Base-by-base conservation (phyloP, 2,113 vertebrate genomes). In the Noctilio leporinus region DNA sequence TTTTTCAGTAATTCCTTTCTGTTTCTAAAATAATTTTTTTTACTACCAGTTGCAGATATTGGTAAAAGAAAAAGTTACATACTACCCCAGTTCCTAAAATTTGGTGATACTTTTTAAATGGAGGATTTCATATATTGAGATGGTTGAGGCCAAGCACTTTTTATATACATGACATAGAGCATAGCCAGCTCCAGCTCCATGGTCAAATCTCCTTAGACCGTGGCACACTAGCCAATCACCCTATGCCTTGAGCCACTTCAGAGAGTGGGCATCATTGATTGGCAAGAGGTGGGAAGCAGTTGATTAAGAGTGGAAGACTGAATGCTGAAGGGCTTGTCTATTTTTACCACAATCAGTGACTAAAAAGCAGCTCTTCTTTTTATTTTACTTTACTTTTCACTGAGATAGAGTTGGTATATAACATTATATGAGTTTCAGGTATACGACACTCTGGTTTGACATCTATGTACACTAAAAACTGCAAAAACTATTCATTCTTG, bases 161-260 rank as follows among this genome's bases (percentile, higher is more conserved):
- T 10, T 3, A 40, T 80, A 45, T 10, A 91, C 30, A 70, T 78
- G 28, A 82, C 3, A 33, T 30, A 65, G 64, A n/a, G 49, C 16
- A 20, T 26, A 9, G 1, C 1, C 30, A 85, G 3, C 16, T 59
- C 26, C 4, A 38, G 10, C 5, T 65, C 62, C 22, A 26, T 83
- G 11, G 33, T 38, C 30, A 84, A 57, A n/a, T 45, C 24, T 53
- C 57, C 40, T 17, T 62, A 43, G 40, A 38, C 1, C 8, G 28
- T 7, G 1, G 1, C 5, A 38, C 11, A 22, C 7, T 26, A 33
- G 10, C 10, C 8, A 64, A 47, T 53, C 22, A 1, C 24, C 5
- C 35, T 84, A 12, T 0, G 53, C 26, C 2, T 53, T 35, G 20
- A 91, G 33, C 19, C 28, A 33, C 26, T 24, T 40, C 47, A 55